These are phyloP conservation scores for Heliconius hortense DNA, from an alignment of 2,888 invertebrate species.

Conservation along the genomic window DNA sequence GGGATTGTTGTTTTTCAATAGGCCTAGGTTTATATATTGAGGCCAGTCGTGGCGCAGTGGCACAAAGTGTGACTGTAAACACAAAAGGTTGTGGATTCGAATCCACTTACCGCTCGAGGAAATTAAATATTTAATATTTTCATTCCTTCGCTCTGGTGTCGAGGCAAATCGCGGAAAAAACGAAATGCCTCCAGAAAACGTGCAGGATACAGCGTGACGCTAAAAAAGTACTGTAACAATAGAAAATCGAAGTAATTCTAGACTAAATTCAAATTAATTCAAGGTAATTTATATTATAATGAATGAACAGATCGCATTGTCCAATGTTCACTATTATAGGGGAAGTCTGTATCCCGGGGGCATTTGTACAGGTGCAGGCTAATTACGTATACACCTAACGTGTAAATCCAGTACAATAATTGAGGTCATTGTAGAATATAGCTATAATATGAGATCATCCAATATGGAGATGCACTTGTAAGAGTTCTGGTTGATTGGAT, in stretches of 20 bases:
- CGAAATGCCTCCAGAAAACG: too few relatives aligned
- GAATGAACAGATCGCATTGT: not conserved
- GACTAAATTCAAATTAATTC: not conserved
- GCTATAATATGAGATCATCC: conserved; percentile 5
- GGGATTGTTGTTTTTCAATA: not conserved
- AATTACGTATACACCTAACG: not conserved
- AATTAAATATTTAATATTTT: too few relatives aligned
- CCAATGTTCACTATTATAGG: not conserved
- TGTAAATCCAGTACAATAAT: conserved; percentile 2
- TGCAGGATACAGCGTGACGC: too few relatives aligned
- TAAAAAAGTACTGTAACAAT: too few relatives aligned
- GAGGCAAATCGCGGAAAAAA: too few relatives aligned
- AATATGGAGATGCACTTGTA: conserved; percentile 14
- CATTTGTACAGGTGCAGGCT: not conserved
- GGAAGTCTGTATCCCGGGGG: not conserved
- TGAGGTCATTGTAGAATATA: conserved; percentile 3
- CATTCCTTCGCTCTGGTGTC: too few relatives aligned
- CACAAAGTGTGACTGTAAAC: too few relatives aligned
- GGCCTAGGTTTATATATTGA: not conserved
- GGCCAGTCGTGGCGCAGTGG: too few relatives aligned
- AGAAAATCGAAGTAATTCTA: not conserved
- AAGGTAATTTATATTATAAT: not conserved
- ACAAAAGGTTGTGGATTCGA: too few relatives aligned
- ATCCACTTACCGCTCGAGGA: too few relatives aligned
- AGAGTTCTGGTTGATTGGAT: conserved; percentile 6